phyloP scores from a whole-genome alignment of 2,113 vertebrate genomes.

The Blennius ocellaris region DNA sequence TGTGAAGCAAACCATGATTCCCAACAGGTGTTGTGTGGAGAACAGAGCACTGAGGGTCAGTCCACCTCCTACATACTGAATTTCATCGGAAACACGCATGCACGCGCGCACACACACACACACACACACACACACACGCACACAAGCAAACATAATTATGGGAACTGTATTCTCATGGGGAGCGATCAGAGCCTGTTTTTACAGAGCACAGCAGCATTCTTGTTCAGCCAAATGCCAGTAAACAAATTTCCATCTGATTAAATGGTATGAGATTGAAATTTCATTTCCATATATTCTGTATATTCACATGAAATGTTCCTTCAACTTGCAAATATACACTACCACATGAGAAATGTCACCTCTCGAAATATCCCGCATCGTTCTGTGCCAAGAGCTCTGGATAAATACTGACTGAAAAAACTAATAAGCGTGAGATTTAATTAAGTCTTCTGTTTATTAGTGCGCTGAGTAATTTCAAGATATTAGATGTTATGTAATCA shows the following conservation, averaged over 20 bases:
- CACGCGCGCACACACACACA: too few species aligned
- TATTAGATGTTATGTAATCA: background rate
- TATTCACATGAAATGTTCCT: background rate
- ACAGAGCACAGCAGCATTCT: conserved; percentile 31
- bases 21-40: conserved; percentile 74
- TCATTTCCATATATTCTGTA: background rate
- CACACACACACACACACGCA: conserved; percentile 31
- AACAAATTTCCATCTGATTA: conserved; percentile 26
- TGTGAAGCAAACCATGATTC: conserved; percentile 65
- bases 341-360: background rate
- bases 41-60: conserved; percentile 66
- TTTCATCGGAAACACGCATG: conserved; percentile 68
- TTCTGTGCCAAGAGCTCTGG: background rate
- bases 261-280: conserved; percentile 13
- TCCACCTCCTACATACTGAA: conserved; percentile 73
- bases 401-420: background rate
- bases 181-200: conserved; percentile 49
- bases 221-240: conserved; percentile 26
- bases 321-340: background rate
- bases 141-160: conserved; percentile 51
- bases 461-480: background rate
- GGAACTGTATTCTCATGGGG: conserved; percentile 44
- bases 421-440: background rate
- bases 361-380: too few species aligned
- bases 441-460: background rate